phyloP scores from a whole-genome alignment of 1,140 invertebrate species.

The Nymphalis io region DNA sequence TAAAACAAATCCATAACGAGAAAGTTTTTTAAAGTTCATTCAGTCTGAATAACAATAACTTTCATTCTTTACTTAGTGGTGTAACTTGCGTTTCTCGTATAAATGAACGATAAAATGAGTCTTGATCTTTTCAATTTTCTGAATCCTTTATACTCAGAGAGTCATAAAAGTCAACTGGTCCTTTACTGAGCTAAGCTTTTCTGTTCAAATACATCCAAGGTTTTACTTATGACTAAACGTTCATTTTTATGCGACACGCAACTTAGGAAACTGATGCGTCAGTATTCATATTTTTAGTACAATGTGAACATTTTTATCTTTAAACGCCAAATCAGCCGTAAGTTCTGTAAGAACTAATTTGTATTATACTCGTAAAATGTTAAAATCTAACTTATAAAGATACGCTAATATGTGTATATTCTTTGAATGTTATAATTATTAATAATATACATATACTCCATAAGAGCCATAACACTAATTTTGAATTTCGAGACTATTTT shows the following conservation, averaged over 20 bases:
- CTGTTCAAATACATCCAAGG: not conserved
- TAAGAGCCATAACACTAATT: too few species aligned
- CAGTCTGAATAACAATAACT: not conserved
- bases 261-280: not conserved
- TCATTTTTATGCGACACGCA: not conserved
- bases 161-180: slow-evolving; percentile 4
- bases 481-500: too few species aligned
- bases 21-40: not conserved
- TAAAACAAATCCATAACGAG: not conserved
- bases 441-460: too few species aligned
- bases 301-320: too few species aligned
- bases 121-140: slow-evolving; percentile 9
- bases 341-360: too few species aligned
- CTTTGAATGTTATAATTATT: too few species aligned
- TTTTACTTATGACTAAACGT: not conserved
- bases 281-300: too few species aligned
- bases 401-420: too few species aligned
- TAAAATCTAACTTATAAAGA: too few species aligned
- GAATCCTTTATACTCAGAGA: slow-evolving; percentile 1
- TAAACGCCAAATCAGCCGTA: too few species aligned
- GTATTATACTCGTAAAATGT: too few species aligned
- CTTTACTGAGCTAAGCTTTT: slow-evolving; percentile 1
- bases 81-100: slow-evolving; percentile 2
- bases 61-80: not conserved
- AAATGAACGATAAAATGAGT: slow-evolving; percentile 5